phyloP scores from a whole-genome alignment of 2,888 invertebrate species.

The Perizoma flavofasciatum region DNA sequence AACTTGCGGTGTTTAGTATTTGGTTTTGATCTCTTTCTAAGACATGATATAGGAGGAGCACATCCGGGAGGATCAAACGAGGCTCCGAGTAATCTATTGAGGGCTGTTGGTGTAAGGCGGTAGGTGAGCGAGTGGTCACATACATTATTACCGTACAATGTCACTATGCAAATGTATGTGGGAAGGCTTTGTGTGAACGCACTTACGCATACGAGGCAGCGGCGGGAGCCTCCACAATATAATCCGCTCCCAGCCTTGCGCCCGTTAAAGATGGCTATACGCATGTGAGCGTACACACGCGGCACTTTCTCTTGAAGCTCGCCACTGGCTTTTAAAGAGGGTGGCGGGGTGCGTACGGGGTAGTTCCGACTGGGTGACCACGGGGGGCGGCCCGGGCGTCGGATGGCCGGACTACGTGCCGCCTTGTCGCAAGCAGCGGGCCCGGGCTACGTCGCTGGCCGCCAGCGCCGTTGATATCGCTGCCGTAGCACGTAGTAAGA shows the following conservation, averaged over 20 bases:
- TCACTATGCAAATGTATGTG: constrained; percentile 84
- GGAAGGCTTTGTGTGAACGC: constrained; percentile 81
- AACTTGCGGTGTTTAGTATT: not conserved
- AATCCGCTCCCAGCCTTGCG: constrained; percentile 73
- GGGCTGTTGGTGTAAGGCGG: constrained; percentile 65
- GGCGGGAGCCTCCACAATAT: constrained; percentile 70
- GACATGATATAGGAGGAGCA: constrained; percentile 9
- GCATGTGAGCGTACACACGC: constrained; percentile 82
- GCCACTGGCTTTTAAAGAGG: constrained; percentile 85
- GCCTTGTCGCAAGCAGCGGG: constrained; percentile 44
- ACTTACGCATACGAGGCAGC: constrained; percentile 79
- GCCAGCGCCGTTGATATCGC: constrained; percentile 19
- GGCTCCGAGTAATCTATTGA: constrained; percentile 63
- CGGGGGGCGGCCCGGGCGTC: constrained; percentile 68
- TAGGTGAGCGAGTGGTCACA: constrained; percentile 71
- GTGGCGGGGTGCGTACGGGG: constrained; percentile 65
- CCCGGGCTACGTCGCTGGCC: constrained; percentile 11
- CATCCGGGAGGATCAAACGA: constrained; percentile 25
- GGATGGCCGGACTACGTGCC: constrained; percentile 59
- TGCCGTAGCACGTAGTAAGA: constrained; percentile 23
- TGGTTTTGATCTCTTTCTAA: constrained; percentile 18
- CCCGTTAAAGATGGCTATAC: constrained; percentile 78
- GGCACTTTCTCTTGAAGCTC: constrained; percentile 85
- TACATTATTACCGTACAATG: constrained; percentile 83
- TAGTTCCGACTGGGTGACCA: constrained; percentile 84